Evolutionary conservation across 92 coral and sea anemone genomes (phyloP).

Genomic region (Epizoanthus scotinus): DNA sequence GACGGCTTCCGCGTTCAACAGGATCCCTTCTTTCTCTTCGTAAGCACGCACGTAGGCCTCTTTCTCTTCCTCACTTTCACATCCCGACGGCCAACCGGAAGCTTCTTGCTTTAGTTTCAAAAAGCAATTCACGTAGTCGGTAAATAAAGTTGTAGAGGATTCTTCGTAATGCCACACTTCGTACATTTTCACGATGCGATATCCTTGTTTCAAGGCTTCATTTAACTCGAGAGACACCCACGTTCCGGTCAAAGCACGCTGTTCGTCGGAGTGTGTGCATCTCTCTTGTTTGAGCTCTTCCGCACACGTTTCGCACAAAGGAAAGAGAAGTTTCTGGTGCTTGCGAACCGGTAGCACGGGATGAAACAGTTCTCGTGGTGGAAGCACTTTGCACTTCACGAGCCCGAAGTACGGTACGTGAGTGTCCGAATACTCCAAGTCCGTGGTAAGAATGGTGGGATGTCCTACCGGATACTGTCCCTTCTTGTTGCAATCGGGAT

Average conservation of each 20-base stretch:
- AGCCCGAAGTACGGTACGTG: too few relatives aligned
- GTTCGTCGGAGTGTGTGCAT: too few relatives aligned
- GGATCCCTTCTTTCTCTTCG: neutral
- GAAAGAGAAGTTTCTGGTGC: constrained; percentile 15
- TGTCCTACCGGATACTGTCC: constrained; percentile 1
- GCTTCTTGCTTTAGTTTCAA: too few relatives aligned
- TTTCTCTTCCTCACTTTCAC: neutral
- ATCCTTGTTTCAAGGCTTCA: too few relatives aligned
- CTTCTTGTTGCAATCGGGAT: neutral
- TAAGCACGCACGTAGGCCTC: neutral
- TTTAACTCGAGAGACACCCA: too few relatives aligned
- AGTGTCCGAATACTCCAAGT: too few relatives aligned
- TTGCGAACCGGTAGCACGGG: neutral
- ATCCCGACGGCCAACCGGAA: neutral
- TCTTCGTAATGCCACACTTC: neutral
- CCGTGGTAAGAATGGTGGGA: neutral
- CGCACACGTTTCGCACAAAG: constrained; percentile 36
- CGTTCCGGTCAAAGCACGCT: neutral
- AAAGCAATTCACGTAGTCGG: neutral
- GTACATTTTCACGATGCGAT: neutral
- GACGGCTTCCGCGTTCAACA: neutral
- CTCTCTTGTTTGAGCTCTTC: too few relatives aligned
- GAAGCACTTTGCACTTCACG: too few relatives aligned
- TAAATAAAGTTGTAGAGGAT: too few relatives aligned
- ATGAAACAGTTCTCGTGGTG: too few relatives aligned